These are phyloP conservation scores for Trissolcus japonicus DNA, from an alignment of 2,888 invertebrate genomes.

Conservation along the genomic window DNA sequence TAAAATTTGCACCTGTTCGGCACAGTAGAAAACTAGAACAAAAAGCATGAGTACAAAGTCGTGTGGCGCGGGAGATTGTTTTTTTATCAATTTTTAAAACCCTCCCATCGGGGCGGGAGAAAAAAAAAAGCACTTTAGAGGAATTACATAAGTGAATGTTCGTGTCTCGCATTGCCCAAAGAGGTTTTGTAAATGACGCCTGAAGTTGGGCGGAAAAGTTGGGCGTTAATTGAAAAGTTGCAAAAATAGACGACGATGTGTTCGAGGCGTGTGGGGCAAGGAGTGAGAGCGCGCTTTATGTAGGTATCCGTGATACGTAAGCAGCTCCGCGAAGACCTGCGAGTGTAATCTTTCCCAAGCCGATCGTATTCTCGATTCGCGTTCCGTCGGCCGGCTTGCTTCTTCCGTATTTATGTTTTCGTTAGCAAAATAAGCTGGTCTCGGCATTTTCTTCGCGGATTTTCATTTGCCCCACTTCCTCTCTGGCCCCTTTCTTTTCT, in stretches of 20 bases:
- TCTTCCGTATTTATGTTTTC: slow-evolving; percentile 44
- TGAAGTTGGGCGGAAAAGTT: slow-evolving; percentile 41
- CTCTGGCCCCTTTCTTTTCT: neutral
- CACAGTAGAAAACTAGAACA: too few relatives aligned
- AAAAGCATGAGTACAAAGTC: too few relatives aligned
- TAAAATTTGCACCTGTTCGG: too few relatives aligned
- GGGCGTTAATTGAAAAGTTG: slow-evolving; percentile 49
- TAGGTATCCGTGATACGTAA: slow-evolving; percentile 56
- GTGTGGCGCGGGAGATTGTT: too few relatives aligned
- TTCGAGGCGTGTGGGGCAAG: slow-evolving; percentile 7
- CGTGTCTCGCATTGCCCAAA: slow-evolving; percentile 36
- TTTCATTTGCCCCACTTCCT: neutral
- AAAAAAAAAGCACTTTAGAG: slow-evolving; percentile 4
- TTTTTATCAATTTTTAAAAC: too few relatives aligned
- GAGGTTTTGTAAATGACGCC: slow-evolving; percentile 42
- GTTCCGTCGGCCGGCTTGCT: slow-evolving; percentile 22
- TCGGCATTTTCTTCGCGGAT: neutral
- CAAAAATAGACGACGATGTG: slow-evolving; percentile 33
- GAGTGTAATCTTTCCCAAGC: slow-evolving; percentile 63
- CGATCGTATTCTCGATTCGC: slow-evolving; percentile 56
- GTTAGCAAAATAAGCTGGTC: slow-evolving; percentile 11
- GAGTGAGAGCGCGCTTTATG: slow-evolving; percentile 21
- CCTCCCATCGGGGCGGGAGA: too few relatives aligned
- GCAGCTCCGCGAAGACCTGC: slow-evolving; percentile 63
- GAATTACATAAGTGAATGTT: slow-evolving; percentile 44